Base-by-base conservation (phyloP, 2,888 invertebrate genomes). In the Nomada goodeniana region DNA sequence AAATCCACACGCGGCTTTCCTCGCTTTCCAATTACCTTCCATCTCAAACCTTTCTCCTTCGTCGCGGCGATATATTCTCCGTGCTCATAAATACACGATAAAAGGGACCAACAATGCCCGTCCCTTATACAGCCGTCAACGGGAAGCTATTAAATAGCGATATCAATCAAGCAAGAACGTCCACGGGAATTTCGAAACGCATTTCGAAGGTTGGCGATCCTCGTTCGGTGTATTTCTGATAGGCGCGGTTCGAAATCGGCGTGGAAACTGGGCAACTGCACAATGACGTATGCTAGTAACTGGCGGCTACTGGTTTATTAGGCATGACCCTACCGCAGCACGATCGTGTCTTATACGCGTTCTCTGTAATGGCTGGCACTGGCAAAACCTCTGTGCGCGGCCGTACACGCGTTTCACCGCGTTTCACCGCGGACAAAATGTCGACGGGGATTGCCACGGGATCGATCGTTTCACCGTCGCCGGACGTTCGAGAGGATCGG, bases 271-370 rank as follows among this genome's bases (percentile, higher is more conserved):
- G 75, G 80, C 74, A 78, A 80, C 76, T 79, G 83, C 53, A 59
- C 76, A 29, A 60, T 85, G 83, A 86, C 75, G 77, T 77, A 68
- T 57, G 74, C 75, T 76, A 23, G 80, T 77, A 86, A 86, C 87
- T 76, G 87, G 55, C 64, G 84, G 84, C 87, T 82, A 81, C 88
- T 88, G 77, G 88, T 88, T 88, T 88, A 88, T 88, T 87, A 88
- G 86, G 86, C 88, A 86, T 78, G 88, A 87, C 86, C 79, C 82
- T 80, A 84, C 84, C 86, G 88, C 86, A 80, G 88, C 87, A 88
- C 88, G 88, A 84, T 88, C 88, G 80, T 88, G 88, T 88, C 88
- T 88, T 86, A 88, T 85, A 75, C 84, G 85, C 75, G 84, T 77
- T 78, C 73, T 44, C 60, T 74, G 52, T 88, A 88, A 88, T 88